A percentile compares a stretch with the other conserved stretches of the same genome.
phyloP scores from a whole-genome alignment of 2,113 vertebrate genomes.

The Eulemur rufifrons region DNA sequence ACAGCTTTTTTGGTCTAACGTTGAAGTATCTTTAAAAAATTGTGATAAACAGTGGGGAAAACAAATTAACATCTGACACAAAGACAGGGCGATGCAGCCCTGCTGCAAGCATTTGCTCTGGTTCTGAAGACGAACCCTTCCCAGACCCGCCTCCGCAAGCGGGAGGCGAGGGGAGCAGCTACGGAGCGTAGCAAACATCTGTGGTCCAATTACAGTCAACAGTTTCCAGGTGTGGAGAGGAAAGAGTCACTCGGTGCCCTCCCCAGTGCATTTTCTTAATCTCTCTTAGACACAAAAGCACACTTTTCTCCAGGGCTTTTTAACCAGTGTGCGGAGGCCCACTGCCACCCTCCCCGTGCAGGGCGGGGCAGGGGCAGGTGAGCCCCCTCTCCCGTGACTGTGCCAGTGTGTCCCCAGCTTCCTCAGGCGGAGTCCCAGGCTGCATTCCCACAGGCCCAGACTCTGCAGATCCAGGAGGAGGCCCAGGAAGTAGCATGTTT shows the following conservation, averaged over 20 bases:
- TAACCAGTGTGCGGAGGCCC: not conserved
- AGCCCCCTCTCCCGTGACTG: fast-evolving
- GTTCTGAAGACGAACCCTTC: slow-evolving; percentile 36
- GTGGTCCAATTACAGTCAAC: slow-evolving; percentile 68
- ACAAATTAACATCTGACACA: not conserved
- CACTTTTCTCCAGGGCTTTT: not conserved
- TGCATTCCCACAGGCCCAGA: fast-evolving
- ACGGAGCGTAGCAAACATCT: slow-evolving; percentile 58
- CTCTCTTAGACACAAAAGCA: slow-evolving; percentile 19
- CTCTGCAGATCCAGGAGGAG: not conserved
- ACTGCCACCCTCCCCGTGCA: not conserved
- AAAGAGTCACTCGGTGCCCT: not conserved
- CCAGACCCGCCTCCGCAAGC: not conserved
- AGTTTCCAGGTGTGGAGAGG: not conserved
- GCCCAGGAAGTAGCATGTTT: not conserved
- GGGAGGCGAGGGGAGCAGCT: slow-evolving; percentile 15
- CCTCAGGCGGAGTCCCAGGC: not conserved
- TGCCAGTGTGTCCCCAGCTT: fast-evolving
- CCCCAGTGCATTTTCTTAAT: not conserved
- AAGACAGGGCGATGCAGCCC: not conserved
- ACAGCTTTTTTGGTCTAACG: not conserved
- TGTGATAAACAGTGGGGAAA: not conserved
- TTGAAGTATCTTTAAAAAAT: not conserved
- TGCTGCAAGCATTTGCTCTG: not conserved
- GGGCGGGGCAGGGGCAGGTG: not conserved